A percentile compares a stretch with the other conserved stretches of the same genome.
Evolutionary conservation across 2,113 vertebrate genomes (phyloP).

Genomic region (Mustelus asterias): DNA sequence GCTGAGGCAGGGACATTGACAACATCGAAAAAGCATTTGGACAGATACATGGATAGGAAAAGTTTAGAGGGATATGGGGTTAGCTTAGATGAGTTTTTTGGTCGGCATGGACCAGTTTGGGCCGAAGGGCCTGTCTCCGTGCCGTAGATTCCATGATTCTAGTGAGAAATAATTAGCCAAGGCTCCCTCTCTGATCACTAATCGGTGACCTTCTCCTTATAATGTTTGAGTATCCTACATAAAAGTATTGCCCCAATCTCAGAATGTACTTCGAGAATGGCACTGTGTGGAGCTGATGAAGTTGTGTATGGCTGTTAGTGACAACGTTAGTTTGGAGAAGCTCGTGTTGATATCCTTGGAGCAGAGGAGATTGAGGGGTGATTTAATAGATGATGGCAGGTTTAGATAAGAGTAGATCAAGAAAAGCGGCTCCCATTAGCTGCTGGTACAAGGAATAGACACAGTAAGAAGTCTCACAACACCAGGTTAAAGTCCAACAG

Average conservation of each 20-base stretch:
- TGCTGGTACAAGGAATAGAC: neutral
- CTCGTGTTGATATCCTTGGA: neutral
- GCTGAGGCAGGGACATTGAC: no score
- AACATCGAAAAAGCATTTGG: no score
- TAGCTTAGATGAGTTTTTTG: no score
- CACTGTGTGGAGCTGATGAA: neutral
- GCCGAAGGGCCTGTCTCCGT: no score
- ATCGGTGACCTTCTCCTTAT: neutral
- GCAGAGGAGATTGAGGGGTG: neutral
- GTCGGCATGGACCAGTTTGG: no score
- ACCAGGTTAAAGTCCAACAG: no score
- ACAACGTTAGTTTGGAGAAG: neutral
- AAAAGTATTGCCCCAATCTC: neutral
- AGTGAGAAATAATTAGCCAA: neutral
- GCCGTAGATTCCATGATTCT: no score
- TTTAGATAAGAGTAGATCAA: neutral
- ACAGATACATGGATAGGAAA: no score
- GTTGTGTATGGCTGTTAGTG: neutral
- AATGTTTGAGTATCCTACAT: neutral
- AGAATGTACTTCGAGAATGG: neutral
- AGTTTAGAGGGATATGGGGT: no score
- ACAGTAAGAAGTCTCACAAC: no score
- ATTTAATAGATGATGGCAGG: neutral
- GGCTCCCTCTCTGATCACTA: neutral
- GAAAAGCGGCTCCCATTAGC: neutral